Conservation (phyloP, 2,113 vertebrate genomes). For the Otocyon megalotis region DNA sequence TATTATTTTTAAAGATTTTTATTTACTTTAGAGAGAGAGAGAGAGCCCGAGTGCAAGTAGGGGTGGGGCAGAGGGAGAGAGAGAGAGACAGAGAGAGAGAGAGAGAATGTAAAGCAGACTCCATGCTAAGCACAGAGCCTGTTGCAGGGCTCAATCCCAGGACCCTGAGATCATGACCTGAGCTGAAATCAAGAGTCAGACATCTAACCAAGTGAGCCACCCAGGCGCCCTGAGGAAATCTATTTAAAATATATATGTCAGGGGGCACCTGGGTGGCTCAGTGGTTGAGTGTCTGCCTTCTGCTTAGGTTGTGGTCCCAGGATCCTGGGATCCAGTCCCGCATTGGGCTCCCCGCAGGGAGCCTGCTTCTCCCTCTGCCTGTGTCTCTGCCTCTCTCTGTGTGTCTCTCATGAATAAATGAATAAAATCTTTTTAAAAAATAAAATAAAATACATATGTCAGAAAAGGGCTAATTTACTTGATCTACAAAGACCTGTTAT, state of each 20-base stretch:
- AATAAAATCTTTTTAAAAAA: too few species aligned
- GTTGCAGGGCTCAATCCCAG: too few species aligned
- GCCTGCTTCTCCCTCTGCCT: too few species aligned
- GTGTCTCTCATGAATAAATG: too few species aligned
- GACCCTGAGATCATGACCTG: background rate
- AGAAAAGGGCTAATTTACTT: conserved; percentile 11
- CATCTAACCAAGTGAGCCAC: background rate
- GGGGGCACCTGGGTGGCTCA: too few species aligned
- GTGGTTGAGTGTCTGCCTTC: too few species aligned
- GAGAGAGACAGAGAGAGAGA: background rate
- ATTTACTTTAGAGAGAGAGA: background rate
- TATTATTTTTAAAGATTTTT: background rate
- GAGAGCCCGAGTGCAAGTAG: background rate
- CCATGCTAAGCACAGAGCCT: background rate
- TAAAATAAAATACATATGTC: background rate
- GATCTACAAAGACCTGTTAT: background rate
- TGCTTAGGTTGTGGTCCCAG: too few species aligned
- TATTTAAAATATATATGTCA: background rate
- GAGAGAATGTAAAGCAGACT: background rate
- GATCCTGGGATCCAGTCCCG: too few species aligned
- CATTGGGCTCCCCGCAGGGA: too few species aligned
- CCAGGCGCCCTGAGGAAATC: background rate
- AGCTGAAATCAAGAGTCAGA: background rate
- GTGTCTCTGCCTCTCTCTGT: too few species aligned
- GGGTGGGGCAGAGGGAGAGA: background rate